phyloP scores from a whole-genome alignment of 2,888 invertebrate species.

The Pristionchus exspectatus region DNA sequence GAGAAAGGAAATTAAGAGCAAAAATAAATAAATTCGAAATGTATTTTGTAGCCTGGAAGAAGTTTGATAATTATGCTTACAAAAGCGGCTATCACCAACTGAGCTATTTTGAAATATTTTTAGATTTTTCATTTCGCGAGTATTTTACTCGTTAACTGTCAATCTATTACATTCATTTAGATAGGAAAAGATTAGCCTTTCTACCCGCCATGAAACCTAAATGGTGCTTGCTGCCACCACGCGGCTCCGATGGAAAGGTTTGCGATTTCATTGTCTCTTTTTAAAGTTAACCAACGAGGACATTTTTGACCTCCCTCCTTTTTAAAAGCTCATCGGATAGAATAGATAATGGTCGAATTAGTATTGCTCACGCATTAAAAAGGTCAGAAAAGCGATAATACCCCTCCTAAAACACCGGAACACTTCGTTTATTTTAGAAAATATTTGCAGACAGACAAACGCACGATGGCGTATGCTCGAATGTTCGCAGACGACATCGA shows the following conservation, averaged over 20 bases:
- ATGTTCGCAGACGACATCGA: slow-evolving; percentile 44
- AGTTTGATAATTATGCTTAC: slow-evolving; percentile 5
- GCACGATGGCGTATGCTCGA: not conserved
- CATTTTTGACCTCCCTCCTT: too few species aligned
- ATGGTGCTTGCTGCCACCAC: not conserved
- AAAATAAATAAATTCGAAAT: slow-evolving; percentile 6
- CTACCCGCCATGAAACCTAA: not conserved
- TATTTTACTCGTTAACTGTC: not conserved
- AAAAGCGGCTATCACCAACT: not conserved
- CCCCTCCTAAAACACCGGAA: too few species aligned
- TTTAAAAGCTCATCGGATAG: too few species aligned
- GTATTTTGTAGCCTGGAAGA: not conserved
- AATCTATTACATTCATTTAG: not conserved
- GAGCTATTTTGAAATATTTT: not conserved
- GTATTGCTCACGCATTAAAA: too few species aligned
- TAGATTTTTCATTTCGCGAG: not conserved
- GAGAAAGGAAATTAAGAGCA: not conserved
- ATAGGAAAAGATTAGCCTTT: not conserved
- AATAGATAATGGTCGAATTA: too few species aligned
- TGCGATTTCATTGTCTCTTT: not conserved
- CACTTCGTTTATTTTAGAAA: not conserved
- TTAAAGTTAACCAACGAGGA: too few species aligned
- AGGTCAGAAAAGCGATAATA: too few species aligned
- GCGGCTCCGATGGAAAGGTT: not conserved
- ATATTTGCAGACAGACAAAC: not conserved